These are phyloP conservation scores for Neolamprologus sp. DNA, from an alignment of 2,113 vertebrate species.

Conservation along the genomic window DNA sequence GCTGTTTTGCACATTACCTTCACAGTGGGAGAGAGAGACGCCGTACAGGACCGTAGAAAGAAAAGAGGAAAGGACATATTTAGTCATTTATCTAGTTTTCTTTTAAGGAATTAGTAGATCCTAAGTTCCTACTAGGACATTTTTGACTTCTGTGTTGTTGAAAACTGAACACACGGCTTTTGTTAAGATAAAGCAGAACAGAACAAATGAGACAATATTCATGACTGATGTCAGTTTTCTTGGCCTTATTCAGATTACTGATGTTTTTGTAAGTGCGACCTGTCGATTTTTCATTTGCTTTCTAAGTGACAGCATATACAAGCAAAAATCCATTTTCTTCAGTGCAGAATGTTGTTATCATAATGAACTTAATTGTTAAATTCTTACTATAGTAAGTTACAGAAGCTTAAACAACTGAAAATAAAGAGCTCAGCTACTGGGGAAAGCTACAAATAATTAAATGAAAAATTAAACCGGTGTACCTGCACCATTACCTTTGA, in stretches of 20 bases:
- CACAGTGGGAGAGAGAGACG: background rate
- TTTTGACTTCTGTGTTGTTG: background rate
- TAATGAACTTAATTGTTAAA: background rate
- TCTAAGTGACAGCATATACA: background rate
- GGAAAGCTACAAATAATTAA: background rate
- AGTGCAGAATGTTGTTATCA: background rate
- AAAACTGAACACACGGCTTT: background rate
- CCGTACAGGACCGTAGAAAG: background rate
- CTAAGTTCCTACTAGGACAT: background rate
- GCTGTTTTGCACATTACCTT: background rate
- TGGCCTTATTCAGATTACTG: background rate
- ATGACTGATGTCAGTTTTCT: background rate
- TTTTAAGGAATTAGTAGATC: background rate
- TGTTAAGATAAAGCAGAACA: background rate
- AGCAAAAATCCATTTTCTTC: background rate
- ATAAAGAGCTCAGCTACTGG: background rate
- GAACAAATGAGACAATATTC: background rate
- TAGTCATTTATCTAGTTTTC: background rate
- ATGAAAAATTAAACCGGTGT: background rate
- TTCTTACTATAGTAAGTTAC: background rate
- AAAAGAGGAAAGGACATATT: background rate
- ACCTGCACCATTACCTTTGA: background rate
- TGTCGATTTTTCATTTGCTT: background rate
- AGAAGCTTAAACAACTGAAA: background rate
- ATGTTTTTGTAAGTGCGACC: background rate